These are phyloP conservation scores for Stichopus chloronotus DNA, from an alignment of 35 echinoderm and acorn worm species.

Conservation along the genomic window DNA sequence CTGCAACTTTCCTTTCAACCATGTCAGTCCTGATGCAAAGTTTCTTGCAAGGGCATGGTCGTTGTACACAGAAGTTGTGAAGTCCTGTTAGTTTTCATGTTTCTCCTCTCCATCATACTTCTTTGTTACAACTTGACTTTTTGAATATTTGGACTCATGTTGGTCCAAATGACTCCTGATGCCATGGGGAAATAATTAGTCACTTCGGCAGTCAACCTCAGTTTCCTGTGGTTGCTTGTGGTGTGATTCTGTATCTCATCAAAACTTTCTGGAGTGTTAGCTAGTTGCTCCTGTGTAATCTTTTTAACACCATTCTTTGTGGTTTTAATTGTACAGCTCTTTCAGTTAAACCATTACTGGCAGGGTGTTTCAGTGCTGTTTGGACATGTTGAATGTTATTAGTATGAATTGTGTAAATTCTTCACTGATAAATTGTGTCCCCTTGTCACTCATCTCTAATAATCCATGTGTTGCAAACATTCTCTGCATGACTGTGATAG, in stretches of 20 bases:
- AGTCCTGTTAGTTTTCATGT: slow-evolving; percentile 28
- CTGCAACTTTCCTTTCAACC: slow-evolving; percentile 45
- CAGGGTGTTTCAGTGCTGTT: slow-evolving; percentile 72
- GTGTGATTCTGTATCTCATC: slow-evolving; percentile 65
- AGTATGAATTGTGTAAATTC: slow-evolving; percentile 63
- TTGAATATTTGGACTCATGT: slow-evolving; percentile 51
- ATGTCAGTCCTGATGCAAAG: slow-evolving; percentile 59
- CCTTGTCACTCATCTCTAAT: slow-evolving; percentile 76
- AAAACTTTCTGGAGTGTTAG: slow-evolving; percentile 68
- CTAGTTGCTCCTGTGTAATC: slow-evolving; percentile 40
- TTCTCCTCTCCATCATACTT: slow-evolving; percentile 48
- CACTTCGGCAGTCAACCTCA: no score
- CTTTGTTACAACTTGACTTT: slow-evolving; percentile 60
- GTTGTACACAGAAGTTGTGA: slow-evolving; percentile 27
- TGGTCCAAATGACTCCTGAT: slow-evolving; percentile 66
- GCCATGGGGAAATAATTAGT: no score
- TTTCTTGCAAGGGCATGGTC: slow-evolving; percentile 66
- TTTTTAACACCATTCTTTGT: slow-evolving; percentile 71
- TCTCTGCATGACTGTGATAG: slow-evolving; percentile 48
- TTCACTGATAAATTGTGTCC: slow-evolving; percentile 61
- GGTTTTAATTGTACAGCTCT: slow-evolving; percentile 76
- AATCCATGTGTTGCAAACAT: slow-evolving; percentile 72
- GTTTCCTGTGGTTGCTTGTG: slow-evolving; percentile 75
- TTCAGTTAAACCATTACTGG: slow-evolving; percentile 65
- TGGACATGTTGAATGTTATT: slow-evolving; percentile 73